Evolutionary conservation across 2,888 invertebrate species (phyloP), one percentile per base, ranked within the genome.

Genomic region (Odontocolon sp.): DNA sequence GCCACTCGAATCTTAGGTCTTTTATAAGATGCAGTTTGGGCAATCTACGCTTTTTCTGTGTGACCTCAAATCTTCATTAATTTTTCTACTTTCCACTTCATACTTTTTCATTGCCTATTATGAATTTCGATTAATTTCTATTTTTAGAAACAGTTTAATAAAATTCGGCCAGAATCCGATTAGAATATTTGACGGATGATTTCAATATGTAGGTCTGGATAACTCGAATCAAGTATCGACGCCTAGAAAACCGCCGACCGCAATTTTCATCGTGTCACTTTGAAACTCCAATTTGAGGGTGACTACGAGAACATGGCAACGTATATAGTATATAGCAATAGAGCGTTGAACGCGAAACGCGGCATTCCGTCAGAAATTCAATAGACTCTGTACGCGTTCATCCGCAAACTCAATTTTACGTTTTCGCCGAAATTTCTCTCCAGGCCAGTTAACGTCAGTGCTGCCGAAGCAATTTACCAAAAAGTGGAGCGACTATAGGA

Each of bases 361-460:
- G 14, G 38, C 45, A 56, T 47, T 68, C 40, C 56, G 56, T 26
- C 31, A 38, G 26, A 56, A 77, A 71, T 67, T 71, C 67, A 63
- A 71, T 77, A 63, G 36, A 66, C 54, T 45, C 38, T 23, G 28
- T n/a, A 21, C 9, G n/a, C 57, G 40, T 50, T 50, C 56, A 28
- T 63, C 61, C 28, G 56, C 11, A 31, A 18, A 67, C 33, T 36
- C 52, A 40, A 54, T 67, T 71, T 56, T 33, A 26, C 14, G 1
- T 38, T 47, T 54, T 6, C 28, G 5, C 5, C 23, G 9, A 9
- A 31, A 56, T 47, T 56, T 33, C 33, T 26, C 5, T 2, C 8
- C 11, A 2, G 11, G 3, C 28, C 33, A 38, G 21, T 52, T 18
- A 31, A 26, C 33, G 5, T 2, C 38, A 2, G 9, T 21, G 9